These are phyloP conservation scores for Potorous gilbertii DNA, from an alignment of 2,797 vertebrate species.

Conservation along the genomic window DNA sequence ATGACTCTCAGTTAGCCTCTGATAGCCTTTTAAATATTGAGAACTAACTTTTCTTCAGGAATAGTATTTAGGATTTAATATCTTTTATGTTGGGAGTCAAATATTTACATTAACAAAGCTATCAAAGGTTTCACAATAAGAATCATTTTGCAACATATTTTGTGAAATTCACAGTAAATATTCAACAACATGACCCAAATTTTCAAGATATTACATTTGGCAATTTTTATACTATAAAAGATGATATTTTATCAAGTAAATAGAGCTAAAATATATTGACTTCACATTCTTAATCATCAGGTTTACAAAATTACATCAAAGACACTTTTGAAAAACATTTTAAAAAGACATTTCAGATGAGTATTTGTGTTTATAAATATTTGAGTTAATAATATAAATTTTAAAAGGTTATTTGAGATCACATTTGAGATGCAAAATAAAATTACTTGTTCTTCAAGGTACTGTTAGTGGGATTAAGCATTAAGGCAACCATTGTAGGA, in stretches of 20 bases:
- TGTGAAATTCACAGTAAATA: background rate
- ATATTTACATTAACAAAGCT: background rate
- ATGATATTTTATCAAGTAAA: background rate
- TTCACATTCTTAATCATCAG: background rate
- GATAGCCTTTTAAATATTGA: background rate
- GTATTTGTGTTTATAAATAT: background rate
- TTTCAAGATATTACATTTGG: background rate
- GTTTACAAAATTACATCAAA: background rate
- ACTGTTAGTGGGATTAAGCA: background rate
- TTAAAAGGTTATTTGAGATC: background rate
- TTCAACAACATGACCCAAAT: background rate
- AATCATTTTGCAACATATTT: background rate
- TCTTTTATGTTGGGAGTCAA: background rate
- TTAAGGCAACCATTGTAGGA: background rate
- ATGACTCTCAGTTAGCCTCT: background rate
- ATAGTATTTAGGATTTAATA: background rate
- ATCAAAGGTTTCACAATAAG: background rate
- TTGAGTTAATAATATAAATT: background rate
- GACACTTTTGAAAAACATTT: background rate
- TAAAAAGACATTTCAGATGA: background rate
- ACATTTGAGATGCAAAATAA: background rate
- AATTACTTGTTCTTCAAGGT: background rate
- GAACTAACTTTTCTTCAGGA: background rate
- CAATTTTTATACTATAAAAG: background rate
- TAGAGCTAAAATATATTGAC: background rate